These are phyloP conservation scores for Linurgus olivaceus DNA, from an alignment of 2,797 vertebrate genomes.

Conservation along the genomic window DNA sequence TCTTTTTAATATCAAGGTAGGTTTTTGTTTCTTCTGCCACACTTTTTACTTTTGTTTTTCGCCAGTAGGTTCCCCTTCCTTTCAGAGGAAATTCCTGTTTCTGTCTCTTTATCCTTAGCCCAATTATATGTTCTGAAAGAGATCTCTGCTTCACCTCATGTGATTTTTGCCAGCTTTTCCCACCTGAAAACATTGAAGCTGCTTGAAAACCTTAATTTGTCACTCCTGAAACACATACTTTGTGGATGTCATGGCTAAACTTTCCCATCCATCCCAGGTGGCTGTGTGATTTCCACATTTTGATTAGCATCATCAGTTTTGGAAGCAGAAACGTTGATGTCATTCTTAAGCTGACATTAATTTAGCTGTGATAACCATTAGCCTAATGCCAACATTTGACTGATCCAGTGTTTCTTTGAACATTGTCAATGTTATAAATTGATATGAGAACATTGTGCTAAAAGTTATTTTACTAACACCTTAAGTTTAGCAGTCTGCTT, in stretches of 20 bases:
- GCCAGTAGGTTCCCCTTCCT: background rate
- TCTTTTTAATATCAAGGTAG: background rate
- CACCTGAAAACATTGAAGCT: background rate
- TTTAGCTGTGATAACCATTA: background rate
- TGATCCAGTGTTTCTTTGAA: background rate
- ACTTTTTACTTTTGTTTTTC: background rate
- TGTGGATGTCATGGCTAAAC: background rate
- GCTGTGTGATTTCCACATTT: background rate
- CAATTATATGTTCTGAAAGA: background rate
- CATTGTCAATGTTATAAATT: background rate
- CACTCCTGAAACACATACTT: background rate
- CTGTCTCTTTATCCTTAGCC: background rate
- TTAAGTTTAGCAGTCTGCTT: background rate
- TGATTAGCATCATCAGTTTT: background rate
- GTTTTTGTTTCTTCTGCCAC: background rate
- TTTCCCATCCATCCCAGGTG: background rate
- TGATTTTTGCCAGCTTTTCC: constrained; percentile 1
- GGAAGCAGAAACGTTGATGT: background rate
- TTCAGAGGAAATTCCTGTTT: background rate
- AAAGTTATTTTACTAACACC: background rate
- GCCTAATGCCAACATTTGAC: background rate
- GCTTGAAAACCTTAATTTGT: background rate
- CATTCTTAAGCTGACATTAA: background rate
- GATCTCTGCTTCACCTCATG: background rate
- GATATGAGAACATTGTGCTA: background rate